Base-by-base conservation (phyloP, 2,797 vertebrate genomes). In the Artibeus jamaicensis region DNA sequence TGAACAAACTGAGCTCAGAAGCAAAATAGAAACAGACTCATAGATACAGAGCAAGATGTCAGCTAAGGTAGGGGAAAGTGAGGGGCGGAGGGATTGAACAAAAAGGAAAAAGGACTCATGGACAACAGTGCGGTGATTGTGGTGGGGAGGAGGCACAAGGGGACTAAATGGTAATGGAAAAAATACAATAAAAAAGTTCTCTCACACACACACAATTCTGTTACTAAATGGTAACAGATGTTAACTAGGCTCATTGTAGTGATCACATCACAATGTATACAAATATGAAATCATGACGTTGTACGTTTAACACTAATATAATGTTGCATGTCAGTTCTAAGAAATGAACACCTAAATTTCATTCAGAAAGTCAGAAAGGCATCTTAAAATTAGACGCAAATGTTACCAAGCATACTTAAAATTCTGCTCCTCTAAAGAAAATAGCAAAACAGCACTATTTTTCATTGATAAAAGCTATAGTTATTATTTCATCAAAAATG, bases 361-460 rank as follows among this genome's bases (percentile, higher is more conserved):
- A 83, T 77, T 90, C 48, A 92, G 46, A 84, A 93, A 88, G 71
- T 62, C n/a, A 94, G 37, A 29, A n/a, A n/a, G 42, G 9, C 48
- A 76, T 89, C 86, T 89, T 86, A 83, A 77, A 89, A 37, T 86
- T 50, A 89, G 70, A 65, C 53, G 67, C 53, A 67, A 87, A 53
- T 94, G 15, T 95, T 90, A 70, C 18, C 37, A 79, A 62, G 46
- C 79, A 79, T 34, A 77, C 2, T 70, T 55, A 81, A 78, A 50
- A 42, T 24, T 95, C 18, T 79, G 14, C 1, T 86, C 53, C 37
- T 82, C 67, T 74, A 53, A 96, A 90, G 37, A 88, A 76, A 89
- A 86, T 39, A 78, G 26, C 16, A 86, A 91, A 96, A 74, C 12
- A 65, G 9, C 10, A 78, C 18, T 70, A 57, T 44, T 91, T 87